These are phyloP conservation scores for Cygnus atratus DNA, from an alignment of 2,113 vertebrate genomes.

Conservation along the genomic window DNA sequence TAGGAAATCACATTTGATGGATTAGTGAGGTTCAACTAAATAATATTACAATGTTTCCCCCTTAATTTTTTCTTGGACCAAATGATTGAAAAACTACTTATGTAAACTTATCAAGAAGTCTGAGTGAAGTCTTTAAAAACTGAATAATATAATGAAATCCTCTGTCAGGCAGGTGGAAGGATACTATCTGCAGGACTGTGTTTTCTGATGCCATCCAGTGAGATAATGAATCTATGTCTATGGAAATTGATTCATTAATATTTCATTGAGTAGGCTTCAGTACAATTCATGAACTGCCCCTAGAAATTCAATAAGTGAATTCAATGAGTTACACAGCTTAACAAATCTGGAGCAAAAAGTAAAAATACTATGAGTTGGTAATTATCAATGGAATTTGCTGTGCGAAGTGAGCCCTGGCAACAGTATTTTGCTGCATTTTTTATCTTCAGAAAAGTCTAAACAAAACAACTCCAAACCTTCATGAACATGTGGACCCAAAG, in stretches of 20 bases:
- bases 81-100: slow-evolving; percentile 32
- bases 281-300: slow-evolving; percentile 74
- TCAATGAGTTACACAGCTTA: slow-evolving; percentile 71
- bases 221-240: slow-evolving; percentile 79
- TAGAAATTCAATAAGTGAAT: slow-evolving; percentile 77
- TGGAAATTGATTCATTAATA: slow-evolving; percentile 83
- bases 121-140: slow-evolving; percentile 54
- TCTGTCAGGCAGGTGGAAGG: slow-evolving; percentile 66
- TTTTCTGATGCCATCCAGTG: slow-evolving; percentile 72
- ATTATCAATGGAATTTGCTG: not conserved
- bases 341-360: slow-evolving; percentile 61
- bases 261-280: slow-evolving; percentile 75
- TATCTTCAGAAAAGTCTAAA: not conserved
- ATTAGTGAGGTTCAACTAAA: slow-evolving; percentile 27
- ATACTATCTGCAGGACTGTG: slow-evolving; percentile 66
- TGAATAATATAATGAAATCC: slow-evolving; percentile 64
- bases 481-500: not conserved
- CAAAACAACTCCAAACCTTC: not conserved
- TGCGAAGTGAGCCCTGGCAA: not conserved
- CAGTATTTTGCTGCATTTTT: not conserved
- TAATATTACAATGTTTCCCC: slow-evolving; percentile 10
- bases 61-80: slow-evolving; percentile 41
- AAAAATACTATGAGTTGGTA: not conserved
- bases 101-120: slow-evolving; percentile 54
- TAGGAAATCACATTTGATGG: not conserved